Evolutionary conservation across 2,113 vertebrate genomes (phyloP).

Genomic region (Equus przewalskii): DNA sequence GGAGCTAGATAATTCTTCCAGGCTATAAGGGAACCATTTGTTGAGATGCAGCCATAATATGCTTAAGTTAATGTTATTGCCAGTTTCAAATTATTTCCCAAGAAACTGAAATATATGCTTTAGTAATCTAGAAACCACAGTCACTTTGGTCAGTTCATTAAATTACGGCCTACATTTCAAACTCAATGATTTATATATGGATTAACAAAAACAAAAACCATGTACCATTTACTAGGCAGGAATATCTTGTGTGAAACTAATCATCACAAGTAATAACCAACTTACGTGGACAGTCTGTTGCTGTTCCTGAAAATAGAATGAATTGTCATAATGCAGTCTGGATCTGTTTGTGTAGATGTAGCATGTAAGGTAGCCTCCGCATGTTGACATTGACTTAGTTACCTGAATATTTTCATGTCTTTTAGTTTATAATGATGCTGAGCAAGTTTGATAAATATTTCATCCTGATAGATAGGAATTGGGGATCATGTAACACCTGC

Average conservation of each 20-base stretch:
- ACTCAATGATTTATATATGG: not conserved
- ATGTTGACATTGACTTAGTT: not conserved
- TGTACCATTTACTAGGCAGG: not conserved
- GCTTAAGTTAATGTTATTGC: not conserved
- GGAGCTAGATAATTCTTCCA: constrained; percentile 20
- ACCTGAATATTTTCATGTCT: not conserved
- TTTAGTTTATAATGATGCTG: not conserved
- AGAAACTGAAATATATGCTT: not conserved
- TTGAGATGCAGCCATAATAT: not conserved
- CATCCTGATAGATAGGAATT: not conserved
- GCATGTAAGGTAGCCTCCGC: not conserved
- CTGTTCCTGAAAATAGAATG: not conserved
- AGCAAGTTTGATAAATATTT: not conserved
- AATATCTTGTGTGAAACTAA: constrained; percentile 27
- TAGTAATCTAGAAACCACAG: not conserved
- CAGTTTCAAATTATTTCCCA: constrained; percentile 52
- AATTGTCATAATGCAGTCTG: not conserved
- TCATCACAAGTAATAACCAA: constrained; percentile 2
- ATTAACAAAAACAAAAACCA: not conserved
- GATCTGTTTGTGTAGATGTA: not conserved
- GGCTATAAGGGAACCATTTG: not conserved
- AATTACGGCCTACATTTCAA: constrained; percentile 12
- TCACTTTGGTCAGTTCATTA: not conserved
- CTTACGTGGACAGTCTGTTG: not conserved
- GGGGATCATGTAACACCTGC: not conserved